These are phyloP conservation scores for Sebastes trivittatus DNA, from an alignment of 2,797 vertebrate species.

Conservation along the genomic window DNA sequence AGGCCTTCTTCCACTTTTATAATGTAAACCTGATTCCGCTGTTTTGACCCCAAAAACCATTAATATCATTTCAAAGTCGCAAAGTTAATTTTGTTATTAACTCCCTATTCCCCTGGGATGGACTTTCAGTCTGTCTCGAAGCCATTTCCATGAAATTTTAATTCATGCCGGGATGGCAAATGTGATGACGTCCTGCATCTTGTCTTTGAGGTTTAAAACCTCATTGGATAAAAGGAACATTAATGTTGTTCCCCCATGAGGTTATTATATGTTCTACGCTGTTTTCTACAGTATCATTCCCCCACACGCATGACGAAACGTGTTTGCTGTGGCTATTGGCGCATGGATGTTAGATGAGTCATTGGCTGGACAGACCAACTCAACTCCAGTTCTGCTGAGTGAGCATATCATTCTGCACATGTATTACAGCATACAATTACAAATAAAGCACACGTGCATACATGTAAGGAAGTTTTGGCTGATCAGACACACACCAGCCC, in stretches of 20 bases:
- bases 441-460: conserved; percentile 23
- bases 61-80: not conserved
- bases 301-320: conserved; percentile 11
- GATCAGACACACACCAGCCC: not conserved
- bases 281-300: conserved; percentile 32
- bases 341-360: conserved; percentile 42
- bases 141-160: conserved; percentile 32
- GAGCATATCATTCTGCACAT: conserved; percentile 20
- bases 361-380: conserved; percentile 32
- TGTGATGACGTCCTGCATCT: conserved; percentile 22
- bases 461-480: not conserved
- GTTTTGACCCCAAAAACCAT: conserved; percentile 5
- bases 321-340: conserved; percentile 50
- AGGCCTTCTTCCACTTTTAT: not conserved
- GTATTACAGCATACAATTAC: not conserved
- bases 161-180: conserved; percentile 32
- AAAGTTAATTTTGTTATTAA: not conserved
- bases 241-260: not conserved
- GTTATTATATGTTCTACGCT: conserved; percentile 30
- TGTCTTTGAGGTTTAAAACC: conserved; percentile 42
- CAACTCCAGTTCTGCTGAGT: conserved; percentile 34
- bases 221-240: conserved; percentile 8
- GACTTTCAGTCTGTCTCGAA: not conserved
- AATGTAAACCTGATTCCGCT: not conserved
- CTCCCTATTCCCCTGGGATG: not conserved